A percentile compares a stretch with the other conserved stretches of the same genome.
Evolutionary conservation across 2,797 vertebrate species (phyloP).

Genomic region (Pempheris klunzingeri): DNA sequence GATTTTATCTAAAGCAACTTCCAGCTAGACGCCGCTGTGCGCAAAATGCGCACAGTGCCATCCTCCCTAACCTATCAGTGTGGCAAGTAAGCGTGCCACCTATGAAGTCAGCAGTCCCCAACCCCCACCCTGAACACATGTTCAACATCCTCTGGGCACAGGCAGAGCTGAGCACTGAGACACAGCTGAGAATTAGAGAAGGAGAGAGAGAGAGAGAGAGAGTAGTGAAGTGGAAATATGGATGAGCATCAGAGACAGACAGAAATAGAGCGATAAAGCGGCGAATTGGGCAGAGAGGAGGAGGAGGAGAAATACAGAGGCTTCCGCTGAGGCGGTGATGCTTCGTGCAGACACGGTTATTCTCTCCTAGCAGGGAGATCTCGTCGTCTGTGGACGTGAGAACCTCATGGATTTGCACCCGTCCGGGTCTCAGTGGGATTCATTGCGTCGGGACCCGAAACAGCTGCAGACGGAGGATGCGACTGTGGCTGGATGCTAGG

Average conservation of each 20-base stretch:
- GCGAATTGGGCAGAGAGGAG: slow-evolving; percentile 66
- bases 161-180: slow-evolving; percentile 70
- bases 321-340: slow-evolving; percentile 37
- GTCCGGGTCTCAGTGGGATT: slow-evolving; percentile 52
- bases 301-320: slow-evolving; percentile 42
- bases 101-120: slow-evolving; percentile 78
- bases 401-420: slow-evolving; percentile 57
- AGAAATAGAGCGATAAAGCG: slow-evolving; percentile 82
- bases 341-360: slow-evolving; percentile 45
- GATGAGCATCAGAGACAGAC: slow-evolving; percentile 78
- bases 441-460: slow-evolving; percentile 41
- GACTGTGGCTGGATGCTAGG: slow-evolving; percentile 44
- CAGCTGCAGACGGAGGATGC: slow-evolving; percentile 53
- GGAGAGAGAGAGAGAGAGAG: slow-evolving; percentile 58
- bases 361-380: slow-evolving; percentile 23
- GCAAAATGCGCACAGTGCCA: slow-evolving; percentile 18
- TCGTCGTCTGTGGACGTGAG: slow-evolving; percentile 48
- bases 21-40: slow-evolving; percentile 2
- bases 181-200: slow-evolving; percentile 69
- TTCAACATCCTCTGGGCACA: slow-evolving; percentile 79
- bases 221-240: slow-evolving; percentile 78
- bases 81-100: slow-evolving; percentile 73
- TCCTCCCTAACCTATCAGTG: slow-evolving; percentile 61
- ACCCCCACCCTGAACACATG: slow-evolving; percentile 83
- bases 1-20: slow-evolving; percentile 33